Percentiles rank a stretch among this genome's conserved stretches.
Evolutionary conservation across 2,888 invertebrate species (phyloP).

Genomic region (Gymnosoma rotundatum): DNA sequence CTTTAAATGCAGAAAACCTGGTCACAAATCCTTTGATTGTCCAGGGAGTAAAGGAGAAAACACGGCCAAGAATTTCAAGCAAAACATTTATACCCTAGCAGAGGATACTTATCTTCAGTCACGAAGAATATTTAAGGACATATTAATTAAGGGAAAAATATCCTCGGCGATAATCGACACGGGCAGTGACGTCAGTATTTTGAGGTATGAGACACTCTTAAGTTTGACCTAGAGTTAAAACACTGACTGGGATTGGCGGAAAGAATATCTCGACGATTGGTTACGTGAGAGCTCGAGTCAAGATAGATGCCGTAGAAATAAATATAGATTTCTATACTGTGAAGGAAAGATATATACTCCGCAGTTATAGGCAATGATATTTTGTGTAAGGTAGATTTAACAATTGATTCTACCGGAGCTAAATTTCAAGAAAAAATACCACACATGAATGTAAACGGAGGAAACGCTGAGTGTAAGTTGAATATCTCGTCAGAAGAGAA

Average conservation of each 20-base stretch:
- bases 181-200: slow-evolving; percentile 56
- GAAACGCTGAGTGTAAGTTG: no score
- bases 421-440: no score
- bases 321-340: no score
- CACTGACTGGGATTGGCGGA: neutral
- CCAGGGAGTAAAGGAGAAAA: neutral
- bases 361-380: no score
- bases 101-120: neutral
- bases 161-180: slow-evolving; percentile 1
- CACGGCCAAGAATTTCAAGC: neutral
- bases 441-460: no score
- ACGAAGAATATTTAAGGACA: slow-evolving; percentile 24
- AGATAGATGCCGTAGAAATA: no score
- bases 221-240: slow-evolving; percentile 16
- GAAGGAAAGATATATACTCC: no score
- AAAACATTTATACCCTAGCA: neutral
- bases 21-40: slow-evolving; percentile 18
- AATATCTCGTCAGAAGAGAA: no score
- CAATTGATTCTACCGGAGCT: no score
- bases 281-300: neutral
- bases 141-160: slow-evolving; percentile 7
- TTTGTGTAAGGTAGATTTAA: no score
- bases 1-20: neutral
- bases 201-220: neutral
- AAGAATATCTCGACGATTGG: slow-evolving; percentile 28